phyloP scores from a whole-genome alignment of 2,888 invertebrate species.

The Julus scandinavius region DNA sequence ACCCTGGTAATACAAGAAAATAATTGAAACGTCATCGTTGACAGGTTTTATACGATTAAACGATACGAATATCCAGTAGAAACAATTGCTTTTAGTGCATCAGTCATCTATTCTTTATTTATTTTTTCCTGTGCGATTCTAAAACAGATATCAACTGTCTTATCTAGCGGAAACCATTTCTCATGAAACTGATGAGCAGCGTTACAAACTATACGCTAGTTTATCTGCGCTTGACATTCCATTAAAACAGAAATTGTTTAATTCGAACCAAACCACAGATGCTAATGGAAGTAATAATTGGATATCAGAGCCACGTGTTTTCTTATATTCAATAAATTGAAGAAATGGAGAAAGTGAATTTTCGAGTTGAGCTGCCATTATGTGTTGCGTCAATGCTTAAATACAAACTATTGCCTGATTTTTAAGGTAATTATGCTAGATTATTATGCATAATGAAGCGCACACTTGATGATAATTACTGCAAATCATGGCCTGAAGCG shows the following conservation, averaged over 20 bases:
- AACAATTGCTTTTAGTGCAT: constrained; percentile 1
- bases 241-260: not conserved
- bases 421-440: too few species aligned
- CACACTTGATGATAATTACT: too few species aligned
- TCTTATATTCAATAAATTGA: not conserved
- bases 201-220: not conserved
- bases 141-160: not conserved
- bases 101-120: constrained; percentile 19
- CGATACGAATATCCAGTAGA: not conserved
- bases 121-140: not conserved
- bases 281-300: not conserved
- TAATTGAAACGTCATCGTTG: constrained; percentile 35
- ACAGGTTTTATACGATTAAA: not conserved
- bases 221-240: not conserved
- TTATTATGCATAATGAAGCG: too few species aligned
- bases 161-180: not conserved
- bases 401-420: too few species aligned
- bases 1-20: not conserved
- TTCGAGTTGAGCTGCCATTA: not conserved
- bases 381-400: too few species aligned
- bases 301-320: too few species aligned
- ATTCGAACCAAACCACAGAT: not conserved
- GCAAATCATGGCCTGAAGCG: too few species aligned
- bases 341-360: not conserved
- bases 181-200: not conserved